Evolutionary conservation across 1,140 invertebrate genomes (phyloP), one percentile per base, ranked within the genome.

Genomic region (Lordiphosa stackelbergi): DNA sequence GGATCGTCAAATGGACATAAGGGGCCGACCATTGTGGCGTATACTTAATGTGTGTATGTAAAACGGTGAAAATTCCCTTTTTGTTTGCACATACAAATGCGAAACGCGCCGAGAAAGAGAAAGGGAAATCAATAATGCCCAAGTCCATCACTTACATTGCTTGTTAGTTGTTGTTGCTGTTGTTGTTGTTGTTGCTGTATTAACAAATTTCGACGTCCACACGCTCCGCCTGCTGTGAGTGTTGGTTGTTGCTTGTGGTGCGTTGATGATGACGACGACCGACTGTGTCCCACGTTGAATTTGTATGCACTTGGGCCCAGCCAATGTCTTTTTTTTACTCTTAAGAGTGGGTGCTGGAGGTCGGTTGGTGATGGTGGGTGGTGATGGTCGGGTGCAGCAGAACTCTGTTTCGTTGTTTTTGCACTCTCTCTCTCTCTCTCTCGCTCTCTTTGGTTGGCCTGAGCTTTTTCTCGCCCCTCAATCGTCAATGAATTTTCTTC

Each of bases 321-420:
- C 46, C 41, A 72, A 77, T 41, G 68, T 68, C 59, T 69, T 73
- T 56, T 69, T 73, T 56, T 24, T 24, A 5, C 48, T 59, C 53
- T 64, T 65, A 48, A 55, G 68, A 45, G 66, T 46, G 35, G 36
- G 52, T 52, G 31, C 45, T 13, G 41, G 45, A 37, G 37, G 51
- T 46, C 45, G 55, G 6, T 12, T 43, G 16, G 22, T 47, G 12
- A 16, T 16, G 55, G 16, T 42, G 51, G 54, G 34, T 28, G 54
- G 34, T 28, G 53, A 49, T 46, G 46, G 64, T 51, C 62, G 51
- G 55, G 66, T 81, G 75, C 77, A 83, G 77, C 72, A 62, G 53
- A 81, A 81, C 70, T 69, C 54, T 58, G 36, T 48, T 79, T 83
- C 77, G 77, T 83, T 83, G 77, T 83, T 84, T 83, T 73, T 73